A percentile compares a stretch with the other conserved stretches of the same genome.
Evolutionary conservation across 2,113 vertebrate species (phyloP).

Genomic region (Todiramphus saurophagus): DNA sequence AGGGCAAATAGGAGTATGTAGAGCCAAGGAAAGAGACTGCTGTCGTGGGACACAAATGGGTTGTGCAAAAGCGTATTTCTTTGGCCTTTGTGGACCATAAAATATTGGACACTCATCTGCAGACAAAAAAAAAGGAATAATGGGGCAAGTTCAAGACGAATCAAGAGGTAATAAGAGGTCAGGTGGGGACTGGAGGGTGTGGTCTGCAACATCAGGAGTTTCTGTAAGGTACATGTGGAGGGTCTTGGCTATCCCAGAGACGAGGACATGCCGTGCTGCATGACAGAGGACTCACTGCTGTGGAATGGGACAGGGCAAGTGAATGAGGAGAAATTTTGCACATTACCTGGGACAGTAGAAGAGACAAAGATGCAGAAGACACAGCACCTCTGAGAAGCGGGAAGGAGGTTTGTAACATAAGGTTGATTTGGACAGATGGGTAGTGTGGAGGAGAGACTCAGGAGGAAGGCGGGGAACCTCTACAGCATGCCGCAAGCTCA

Average conservation of each 20-base stretch:
- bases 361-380: neutral
- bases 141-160: neutral
- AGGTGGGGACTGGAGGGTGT: neutral
- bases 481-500: neutral
- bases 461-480: neutral
- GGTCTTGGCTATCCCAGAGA: neutral
- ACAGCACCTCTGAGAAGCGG: neutral
- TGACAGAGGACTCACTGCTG: fast-evolving
- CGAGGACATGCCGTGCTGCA: neutral
- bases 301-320: neutral
- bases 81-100: neutral
- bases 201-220: neutral
- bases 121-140: neutral
- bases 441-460: neutral
- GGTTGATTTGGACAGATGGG: neutral
- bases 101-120: neutral
- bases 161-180: neutral
- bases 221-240: neutral
- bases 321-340: neutral
- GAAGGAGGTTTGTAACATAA: neutral
- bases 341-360: neutral
- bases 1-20: neutral
- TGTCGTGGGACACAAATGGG: neutral
- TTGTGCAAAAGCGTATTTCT: neutral
- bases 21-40: neutral